Base-by-base conservation (phyloP, 2,113 vertebrate species). In the Sturnira hondurensis region DNA sequence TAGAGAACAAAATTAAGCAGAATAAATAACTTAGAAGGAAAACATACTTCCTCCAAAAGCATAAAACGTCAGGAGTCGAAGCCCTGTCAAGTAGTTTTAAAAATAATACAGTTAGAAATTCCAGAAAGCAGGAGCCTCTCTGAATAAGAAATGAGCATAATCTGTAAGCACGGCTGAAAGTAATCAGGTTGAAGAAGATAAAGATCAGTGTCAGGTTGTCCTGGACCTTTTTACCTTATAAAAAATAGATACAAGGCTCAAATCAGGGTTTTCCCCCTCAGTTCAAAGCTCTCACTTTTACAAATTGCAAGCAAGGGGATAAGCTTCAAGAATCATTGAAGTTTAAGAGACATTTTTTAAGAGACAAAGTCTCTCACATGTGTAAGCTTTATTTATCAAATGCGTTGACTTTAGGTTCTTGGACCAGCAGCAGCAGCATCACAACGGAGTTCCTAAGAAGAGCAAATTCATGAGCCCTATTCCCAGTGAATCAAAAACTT, bases 11-110 rank as follows among this genome's bases (percentile, higher is more conserved):
- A 56, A 56, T 43, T 45, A 93, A 83, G 26, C 6, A 92, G 61
- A 92, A 94, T 78, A 61, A 96, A 86, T n/a, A 90, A 82, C 43
- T 47, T 70, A 61, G 68, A 88, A 85, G 31, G n/a, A 95, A 96
- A 67, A 47, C 15, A 24, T 19, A 89, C 65, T 70, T 89, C 38
- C 52, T 95, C 15, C 43, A 67, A 93, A 96, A 81, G 16, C 58
- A 89, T n/a, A 84, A 95, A 93, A 80, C 31, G 33, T 93, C 24
- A 84, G 36, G 68, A 92, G 50, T 93, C 58, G 88, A 80, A 91
- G 52, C 8, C 28, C 5, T 36, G 9, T 74, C 56, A 84, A 41
- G 24, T 20, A 81, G 33, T 78, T 94, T 71, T 50, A 56, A 80
- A 81, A 95, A 67, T 20, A 90, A 84, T 63, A 54, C 13, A 78